Evolutionary conservation across 2,797 vertebrate genomes (phyloP).

Genomic region (Pangasius larnaudii): DNA sequence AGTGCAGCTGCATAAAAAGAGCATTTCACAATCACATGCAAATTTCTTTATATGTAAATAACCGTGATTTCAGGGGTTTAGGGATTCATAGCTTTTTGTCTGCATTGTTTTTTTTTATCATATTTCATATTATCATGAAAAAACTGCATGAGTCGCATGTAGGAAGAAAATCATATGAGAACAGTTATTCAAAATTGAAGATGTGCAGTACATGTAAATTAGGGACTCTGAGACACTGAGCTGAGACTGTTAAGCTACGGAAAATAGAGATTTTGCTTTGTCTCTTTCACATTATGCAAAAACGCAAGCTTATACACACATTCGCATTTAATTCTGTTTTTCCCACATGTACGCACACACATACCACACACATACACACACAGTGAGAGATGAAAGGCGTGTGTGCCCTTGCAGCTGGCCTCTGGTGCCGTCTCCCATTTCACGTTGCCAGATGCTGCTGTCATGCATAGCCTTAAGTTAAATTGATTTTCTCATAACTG

Average conservation of each 20-base stretch:
- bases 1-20: not conserved
- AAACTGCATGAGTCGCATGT: not conserved
- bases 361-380: slow-evolving; percentile 7
- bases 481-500: slow-evolving; percentile 62
- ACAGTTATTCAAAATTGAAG: not conserved
- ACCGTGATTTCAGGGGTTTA: too few species aligned
- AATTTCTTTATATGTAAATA: not conserved
- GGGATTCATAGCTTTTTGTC: not conserved
- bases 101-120: not conserved
- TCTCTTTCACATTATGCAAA: slow-evolving; percentile 1
- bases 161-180: not conserved
- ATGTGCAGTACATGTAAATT: slow-evolving; percentile 5
- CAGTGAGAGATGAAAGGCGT: slow-evolving; percentile 43
- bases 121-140: not conserved
- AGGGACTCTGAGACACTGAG: not conserved
- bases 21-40: not conserved
- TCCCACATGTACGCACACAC: slow-evolving; percentile 9
- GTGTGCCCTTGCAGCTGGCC: slow-evolving; percentile 47
- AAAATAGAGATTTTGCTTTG: not conserved
- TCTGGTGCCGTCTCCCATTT: slow-evolving; percentile 53
- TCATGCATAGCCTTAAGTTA: slow-evolving; percentile 48
- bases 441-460: slow-evolving; percentile 57
- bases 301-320: not conserved
- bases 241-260: not conserved
- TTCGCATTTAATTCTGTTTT: not conserved